These are phyloP conservation scores for Hydrotaea diabolus DNA, from an alignment of 2,888 invertebrate genomes.

Conservation along the genomic window DNA sequence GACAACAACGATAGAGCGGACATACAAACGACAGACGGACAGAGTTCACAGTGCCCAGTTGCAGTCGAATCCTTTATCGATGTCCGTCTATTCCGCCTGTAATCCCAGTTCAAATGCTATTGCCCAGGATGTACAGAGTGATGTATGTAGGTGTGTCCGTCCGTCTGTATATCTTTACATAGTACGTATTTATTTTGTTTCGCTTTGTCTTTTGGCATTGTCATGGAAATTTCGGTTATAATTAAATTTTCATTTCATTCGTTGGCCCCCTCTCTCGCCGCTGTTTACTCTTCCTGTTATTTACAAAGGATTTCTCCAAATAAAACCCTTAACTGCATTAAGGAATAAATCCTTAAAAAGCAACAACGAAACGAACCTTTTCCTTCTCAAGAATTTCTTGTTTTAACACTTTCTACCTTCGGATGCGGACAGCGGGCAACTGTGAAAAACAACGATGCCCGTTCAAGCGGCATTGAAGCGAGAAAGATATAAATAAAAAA, in stretches of 20 bases:
- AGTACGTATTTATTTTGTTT: neutral
- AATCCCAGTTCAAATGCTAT: neutral
- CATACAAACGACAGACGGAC: too few relatives aligned
- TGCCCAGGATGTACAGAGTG: neutral
- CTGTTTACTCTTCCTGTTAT: slow-evolving; percentile 42
- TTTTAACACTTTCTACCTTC: slow-evolving; percentile 33
- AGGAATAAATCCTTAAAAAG: slow-evolving; percentile 47
- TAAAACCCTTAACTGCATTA: slow-evolving; percentile 35
- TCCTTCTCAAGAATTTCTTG: neutral
- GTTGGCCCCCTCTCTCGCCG: slow-evolving; percentile 17
- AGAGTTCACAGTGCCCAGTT: neutral
- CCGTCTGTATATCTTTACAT: neutral
- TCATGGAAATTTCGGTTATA: slow-evolving; percentile 52
- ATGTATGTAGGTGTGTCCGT: neutral
- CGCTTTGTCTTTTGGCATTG: slow-evolving; percentile 36
- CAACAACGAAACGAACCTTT: neutral
- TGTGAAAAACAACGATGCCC: slow-evolving; percentile 17
- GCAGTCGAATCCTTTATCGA: neutral
- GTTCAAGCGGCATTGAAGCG: slow-evolving; percentile 55
- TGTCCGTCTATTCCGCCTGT: neutral
- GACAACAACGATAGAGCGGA: too few relatives aligned
- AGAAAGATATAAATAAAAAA: slow-evolving; percentile 58
- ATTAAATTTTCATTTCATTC: slow-evolving; percentile 46
- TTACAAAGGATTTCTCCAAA: slow-evolving; percentile 53
- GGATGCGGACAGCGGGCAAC: neutral